Conservation (phyloP, 1,140 invertebrate species). For the Augochlora pura region DNA sequence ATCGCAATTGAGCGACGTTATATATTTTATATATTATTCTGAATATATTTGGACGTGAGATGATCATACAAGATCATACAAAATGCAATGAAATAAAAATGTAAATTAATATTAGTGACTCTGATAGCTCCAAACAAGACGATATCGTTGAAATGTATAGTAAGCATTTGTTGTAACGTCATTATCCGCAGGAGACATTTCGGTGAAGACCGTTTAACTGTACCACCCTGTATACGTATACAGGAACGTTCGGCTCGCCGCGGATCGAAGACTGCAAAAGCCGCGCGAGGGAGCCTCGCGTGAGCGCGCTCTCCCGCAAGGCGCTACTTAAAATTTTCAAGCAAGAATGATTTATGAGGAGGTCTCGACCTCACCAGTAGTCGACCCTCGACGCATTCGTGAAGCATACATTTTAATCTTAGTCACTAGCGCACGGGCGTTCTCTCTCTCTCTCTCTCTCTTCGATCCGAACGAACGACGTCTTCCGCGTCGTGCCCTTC, state of each 20-base stretch:
- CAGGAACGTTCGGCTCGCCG: background rate
- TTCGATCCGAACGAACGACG: conserved; percentile 30
- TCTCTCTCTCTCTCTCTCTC: no score
- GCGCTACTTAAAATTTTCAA: conserved; percentile 63
- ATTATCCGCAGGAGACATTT: no score
- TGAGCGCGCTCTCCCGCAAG: conserved; percentile 15
- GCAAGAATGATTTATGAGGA: conserved; percentile 59
- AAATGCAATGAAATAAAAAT: no score
- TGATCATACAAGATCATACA: no score
- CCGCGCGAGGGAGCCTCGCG: conserved; percentile 7
- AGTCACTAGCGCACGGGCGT: conserved; percentile 41
- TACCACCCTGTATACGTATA: background rate
- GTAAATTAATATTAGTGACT: no score
- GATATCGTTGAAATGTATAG: no score
- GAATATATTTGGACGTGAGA: no score
- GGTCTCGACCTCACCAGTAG: conserved; percentile 61
- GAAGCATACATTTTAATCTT: conserved; percentile 63
- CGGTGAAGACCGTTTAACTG: no score
- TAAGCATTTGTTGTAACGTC: no score
- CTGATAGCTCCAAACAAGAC: no score
- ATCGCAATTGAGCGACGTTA: no score
- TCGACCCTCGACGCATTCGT: conserved; percentile 58
- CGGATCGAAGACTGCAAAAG: conserved; percentile 24
- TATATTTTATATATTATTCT: no score
- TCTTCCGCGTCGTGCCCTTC: conserved; percentile 43